Conservation (phyloP, 2,113 vertebrate genomes). For the Calidris pugnax region DNA sequence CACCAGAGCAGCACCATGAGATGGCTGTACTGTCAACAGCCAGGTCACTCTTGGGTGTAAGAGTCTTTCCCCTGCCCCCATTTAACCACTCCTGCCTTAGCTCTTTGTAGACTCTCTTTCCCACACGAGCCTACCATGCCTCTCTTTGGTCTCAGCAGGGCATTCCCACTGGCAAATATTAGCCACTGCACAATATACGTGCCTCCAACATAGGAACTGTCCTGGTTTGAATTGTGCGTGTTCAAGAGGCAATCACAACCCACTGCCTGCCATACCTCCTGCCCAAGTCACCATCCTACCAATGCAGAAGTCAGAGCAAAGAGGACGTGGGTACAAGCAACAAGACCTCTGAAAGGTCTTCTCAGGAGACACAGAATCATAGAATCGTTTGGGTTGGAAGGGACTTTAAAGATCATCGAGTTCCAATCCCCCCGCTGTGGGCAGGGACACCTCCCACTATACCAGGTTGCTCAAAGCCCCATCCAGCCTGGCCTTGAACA, state of each 20-base stretch:
- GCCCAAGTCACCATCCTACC: background rate
- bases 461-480: no score
- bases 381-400: no score
- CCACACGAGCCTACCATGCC: background rate
- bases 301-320: background rate
- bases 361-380: background rate
- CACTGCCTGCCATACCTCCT: background rate
- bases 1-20: rapidly evolving
- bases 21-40: background rate
- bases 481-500: no score
- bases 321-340: background rate
- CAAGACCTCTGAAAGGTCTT: background rate
- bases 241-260: background rate
- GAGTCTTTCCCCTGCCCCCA: background rate
- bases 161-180: background rate
- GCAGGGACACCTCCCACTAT: no score
- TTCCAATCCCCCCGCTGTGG: no score
- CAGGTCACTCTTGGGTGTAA: background rate
- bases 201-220: background rate
- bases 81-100: background rate
- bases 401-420: no score
- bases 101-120: background rate
- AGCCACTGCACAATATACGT: rapidly evolving
- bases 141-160: background rate
- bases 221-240: background rate